Evolutionary conservation across 2,797 vertebrate genomes (phyloP).

Genomic region (Poeciliopsis paucimaculata): DNA sequence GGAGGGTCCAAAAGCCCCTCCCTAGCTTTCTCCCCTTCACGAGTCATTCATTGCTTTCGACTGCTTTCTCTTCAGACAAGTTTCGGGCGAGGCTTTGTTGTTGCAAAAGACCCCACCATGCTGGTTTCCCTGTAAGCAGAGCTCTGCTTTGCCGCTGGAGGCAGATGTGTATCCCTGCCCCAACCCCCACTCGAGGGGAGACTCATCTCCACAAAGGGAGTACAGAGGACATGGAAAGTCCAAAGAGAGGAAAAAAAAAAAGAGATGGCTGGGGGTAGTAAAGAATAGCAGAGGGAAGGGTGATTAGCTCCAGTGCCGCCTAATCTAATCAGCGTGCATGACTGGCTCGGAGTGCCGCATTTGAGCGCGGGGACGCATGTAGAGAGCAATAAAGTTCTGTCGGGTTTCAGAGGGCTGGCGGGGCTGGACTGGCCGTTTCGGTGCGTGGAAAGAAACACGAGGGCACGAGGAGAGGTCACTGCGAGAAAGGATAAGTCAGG

Average conservation of each 20-base stretch:
- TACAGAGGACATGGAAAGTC: constrained; percentile 13
- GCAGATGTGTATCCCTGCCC: constrained; percentile 21
- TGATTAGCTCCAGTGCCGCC: constrained; percentile 66
- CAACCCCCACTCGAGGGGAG: constrained; percentile 40
- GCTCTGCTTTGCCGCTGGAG: constrained; percentile 43
- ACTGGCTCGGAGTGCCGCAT: constrained; percentile 45
- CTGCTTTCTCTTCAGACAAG: constrained; percentile 47
- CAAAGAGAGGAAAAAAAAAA: background rate
- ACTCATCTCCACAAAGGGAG: constrained; percentile 52
- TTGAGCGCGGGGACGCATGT: background rate
- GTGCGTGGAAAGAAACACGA: background rate
- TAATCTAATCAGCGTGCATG: constrained; percentile 80
- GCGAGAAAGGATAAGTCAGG: background rate
- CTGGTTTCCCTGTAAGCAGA: constrained; percentile 59
- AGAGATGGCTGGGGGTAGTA: constrained; percentile 18
- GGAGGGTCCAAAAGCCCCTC: constrained; percentile 31
- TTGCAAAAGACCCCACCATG: constrained; percentile 61
- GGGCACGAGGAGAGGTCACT: background rate
- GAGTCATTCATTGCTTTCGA: constrained; percentile 52
- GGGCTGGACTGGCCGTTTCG: constrained; percentile 5
- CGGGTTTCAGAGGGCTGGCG: background rate
- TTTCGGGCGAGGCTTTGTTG: constrained; percentile 58
- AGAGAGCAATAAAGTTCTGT: constrained; percentile 9
- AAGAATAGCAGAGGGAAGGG: constrained; percentile 45
- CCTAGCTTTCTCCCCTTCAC: constrained; percentile 9